Evolutionary conservation across 2,888 invertebrate genomes (phyloP), one percentile per base, ranked within the genome.

Genomic region (Fabriciana adippe): DNA sequence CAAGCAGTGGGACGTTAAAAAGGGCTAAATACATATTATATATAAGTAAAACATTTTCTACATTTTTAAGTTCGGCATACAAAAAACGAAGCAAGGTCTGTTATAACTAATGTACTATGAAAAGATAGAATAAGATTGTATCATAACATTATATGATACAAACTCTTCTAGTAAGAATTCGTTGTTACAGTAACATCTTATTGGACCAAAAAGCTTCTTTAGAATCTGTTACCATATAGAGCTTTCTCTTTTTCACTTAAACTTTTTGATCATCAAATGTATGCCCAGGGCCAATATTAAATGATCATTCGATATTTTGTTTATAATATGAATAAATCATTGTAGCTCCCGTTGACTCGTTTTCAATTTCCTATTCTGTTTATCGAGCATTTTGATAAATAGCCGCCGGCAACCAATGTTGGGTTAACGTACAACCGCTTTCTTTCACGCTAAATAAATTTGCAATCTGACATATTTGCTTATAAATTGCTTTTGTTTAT

Each of bases 281-380:
- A 83, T 84, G 83, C 82, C 82, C 75, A 81, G 83, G 86, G 85
- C 81, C 86, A 89, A 90, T 90, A 86, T 81, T 85, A 89, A 89
- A 89, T 89, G 88, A 92, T 90, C 89, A 87, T 84, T 85, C 83
- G 81, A 84, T 86, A 89, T 89, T 91, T 90, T 90, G 89, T 90
- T 88, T 90, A 87, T 89, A 88, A 87, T 86, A 79, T 81, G 84
- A 87, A 91, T 91, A 91, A 90, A 92, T 92, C 90, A 92, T 77
- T 78, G 75, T 81, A 83, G 87, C 88, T 87, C 85, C 86, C 81
- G 83, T 86, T 87, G 90, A 90, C 86, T 90, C 82, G 81, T 85
- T 87, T 92, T 90, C 92, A 92, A 92, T 92, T 92, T 90, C 89
- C 90, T 86, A 87, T 86, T 84, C 87, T 88, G 89, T 90, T 91